A percentile compares a stretch with the other conserved stretches of the same genome.
Conservation (phyloP, 2,113 vertebrate genomes). For the Caranx melampygus region DNA sequence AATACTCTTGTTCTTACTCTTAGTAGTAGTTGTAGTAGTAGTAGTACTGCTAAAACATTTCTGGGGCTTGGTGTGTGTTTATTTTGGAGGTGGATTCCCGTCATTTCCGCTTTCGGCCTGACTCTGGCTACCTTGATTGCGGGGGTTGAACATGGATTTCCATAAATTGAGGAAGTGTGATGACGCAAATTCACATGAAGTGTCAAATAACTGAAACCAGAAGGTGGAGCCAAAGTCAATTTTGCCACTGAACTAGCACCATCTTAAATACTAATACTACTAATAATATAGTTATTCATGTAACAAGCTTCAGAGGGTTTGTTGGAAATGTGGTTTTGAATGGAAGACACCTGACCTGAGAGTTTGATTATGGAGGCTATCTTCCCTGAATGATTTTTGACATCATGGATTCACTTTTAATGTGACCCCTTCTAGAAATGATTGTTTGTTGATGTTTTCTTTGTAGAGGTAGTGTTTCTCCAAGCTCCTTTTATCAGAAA, state of each 20-base stretch:
- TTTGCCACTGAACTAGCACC: background rate
- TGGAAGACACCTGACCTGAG: too few relatives aligned
- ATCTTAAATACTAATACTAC: background rate
- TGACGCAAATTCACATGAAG: slow-evolving; percentile 48
- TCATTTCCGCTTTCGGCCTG: background rate
- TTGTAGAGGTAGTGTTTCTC: background rate
- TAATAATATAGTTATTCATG: too few relatives aligned
- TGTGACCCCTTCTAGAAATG: too few relatives aligned
- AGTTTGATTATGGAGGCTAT: too few relatives aligned
- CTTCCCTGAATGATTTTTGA: too few relatives aligned
- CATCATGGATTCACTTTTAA: too few relatives aligned
- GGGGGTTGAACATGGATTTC: slow-evolving; percentile 10
- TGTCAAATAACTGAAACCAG: background rate
- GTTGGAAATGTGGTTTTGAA: too few relatives aligned
- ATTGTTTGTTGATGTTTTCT: too few relatives aligned
- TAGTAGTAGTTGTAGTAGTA: too few relatives aligned
- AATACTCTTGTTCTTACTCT: too few relatives aligned
- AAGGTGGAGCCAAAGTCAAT: slow-evolving; percentile 31
- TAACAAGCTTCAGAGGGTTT: too few relatives aligned
- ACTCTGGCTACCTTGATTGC: background rate
- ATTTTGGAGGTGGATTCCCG: slow-evolving; percentile 20
- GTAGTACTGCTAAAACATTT: background rate
- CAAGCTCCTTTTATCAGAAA: background rate
- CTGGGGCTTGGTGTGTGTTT: background rate
- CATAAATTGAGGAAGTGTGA: slow-evolving; percentile 19